Evolutionary conservation across 2,888 invertebrate species (phyloP).

Genomic region (Carpatolechia fugitivella): DNA sequence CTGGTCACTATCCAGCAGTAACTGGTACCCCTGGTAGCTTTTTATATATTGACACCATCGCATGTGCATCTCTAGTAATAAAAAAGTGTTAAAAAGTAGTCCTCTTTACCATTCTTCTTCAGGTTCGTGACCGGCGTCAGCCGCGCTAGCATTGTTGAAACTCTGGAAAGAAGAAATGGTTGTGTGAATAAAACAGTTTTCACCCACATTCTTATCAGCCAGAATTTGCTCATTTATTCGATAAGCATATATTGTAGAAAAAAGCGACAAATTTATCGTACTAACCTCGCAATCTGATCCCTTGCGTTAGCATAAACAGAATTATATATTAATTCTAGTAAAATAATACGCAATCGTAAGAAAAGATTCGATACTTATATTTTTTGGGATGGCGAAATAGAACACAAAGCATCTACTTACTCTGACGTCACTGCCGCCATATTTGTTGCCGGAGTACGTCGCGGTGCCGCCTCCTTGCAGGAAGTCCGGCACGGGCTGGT

Average conservation of each 20-base stretch:
- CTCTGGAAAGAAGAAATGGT: conserved; percentile 42
- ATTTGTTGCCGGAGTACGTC: conserved; percentile 73
- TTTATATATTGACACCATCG: no score
- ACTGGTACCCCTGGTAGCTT: no score
- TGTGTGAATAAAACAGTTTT: no score
- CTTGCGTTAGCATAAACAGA: not conserved
- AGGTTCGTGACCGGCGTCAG: conserved; percentile 59
- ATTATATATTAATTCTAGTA: not conserved
- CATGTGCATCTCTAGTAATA: conserved; percentile 16
- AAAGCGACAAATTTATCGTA: not conserved
- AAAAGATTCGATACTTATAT: no score
- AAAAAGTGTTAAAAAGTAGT: conserved; percentile 40
- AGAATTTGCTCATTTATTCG: no score
- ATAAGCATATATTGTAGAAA: not conserved
- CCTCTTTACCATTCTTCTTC: conserved; percentile 78
- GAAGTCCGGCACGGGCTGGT: conserved; percentile 90
- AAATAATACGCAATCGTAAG: no score
- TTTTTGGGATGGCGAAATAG: no score
- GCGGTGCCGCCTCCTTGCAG: conserved; percentile 74
- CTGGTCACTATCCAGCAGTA: not conserved
- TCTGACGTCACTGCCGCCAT: conserved; percentile 86
- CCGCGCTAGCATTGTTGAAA: conserved; percentile 49
- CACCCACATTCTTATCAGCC: no score
- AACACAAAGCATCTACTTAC: conserved; percentile 50
- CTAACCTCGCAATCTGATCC: not conserved